These are phyloP conservation scores for Trypoxylus dichotomus DNA, from an alignment of 1,140 invertebrate species.

Conservation along the genomic window DNA sequence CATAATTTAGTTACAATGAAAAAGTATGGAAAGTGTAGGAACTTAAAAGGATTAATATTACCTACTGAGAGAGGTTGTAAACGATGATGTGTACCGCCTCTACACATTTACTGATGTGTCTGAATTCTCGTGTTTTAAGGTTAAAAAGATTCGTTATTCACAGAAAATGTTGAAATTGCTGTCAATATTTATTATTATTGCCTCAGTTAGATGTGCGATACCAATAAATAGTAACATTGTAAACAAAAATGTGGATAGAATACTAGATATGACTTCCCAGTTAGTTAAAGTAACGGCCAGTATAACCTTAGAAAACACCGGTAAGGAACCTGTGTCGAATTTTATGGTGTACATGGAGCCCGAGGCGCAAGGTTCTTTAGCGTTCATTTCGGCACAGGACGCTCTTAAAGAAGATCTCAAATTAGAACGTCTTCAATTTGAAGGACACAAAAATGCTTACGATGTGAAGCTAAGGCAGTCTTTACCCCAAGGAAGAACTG, in stretches of 20 bases:
- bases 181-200: neutral
- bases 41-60: neutral
- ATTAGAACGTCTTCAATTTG: constrained; percentile 59
- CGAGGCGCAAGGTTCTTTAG: constrained; percentile 64
- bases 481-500: constrained; percentile 61
- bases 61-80: neutral
- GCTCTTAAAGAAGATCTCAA: constrained; percentile 65
- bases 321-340: constrained; percentile 67
- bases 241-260: constrained; percentile 81
- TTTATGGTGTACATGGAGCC: constrained; percentile 75
- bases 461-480: constrained; percentile 65
- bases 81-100: neutral
- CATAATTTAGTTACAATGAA: neutral
- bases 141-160: neutral
- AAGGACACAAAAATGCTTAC: constrained; percentile 58
- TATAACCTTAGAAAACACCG: constrained; percentile 80
- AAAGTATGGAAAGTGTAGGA: too few species aligned
- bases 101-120: neutral
- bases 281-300: constrained; percentile 80
- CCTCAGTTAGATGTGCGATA: neutral
- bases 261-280: constrained; percentile 85
- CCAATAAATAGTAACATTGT: constrained; percentile 56
- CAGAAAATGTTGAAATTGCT: neutral
- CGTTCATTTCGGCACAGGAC: constrained; percentile 75
- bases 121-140: neutral